phyloP scores from a whole-genome alignment of 2,113 vertebrate species.

The Elephantulus edwardii region DNA sequence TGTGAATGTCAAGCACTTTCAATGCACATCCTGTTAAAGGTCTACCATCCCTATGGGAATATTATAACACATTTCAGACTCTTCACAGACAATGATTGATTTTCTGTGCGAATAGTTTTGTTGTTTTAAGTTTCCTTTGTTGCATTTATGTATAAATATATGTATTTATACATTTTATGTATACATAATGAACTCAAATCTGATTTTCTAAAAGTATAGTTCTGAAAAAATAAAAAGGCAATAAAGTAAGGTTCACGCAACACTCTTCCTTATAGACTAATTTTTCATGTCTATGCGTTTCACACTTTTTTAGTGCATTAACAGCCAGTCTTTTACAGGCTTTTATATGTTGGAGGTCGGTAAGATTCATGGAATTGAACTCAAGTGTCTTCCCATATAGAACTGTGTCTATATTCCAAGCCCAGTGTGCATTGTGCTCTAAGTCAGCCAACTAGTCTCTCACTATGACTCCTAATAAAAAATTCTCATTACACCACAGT shows the following conservation, averaged over 20 bases:
- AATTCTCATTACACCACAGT: slow-evolving; percentile 54
- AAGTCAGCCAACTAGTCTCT: slow-evolving; percentile 43
- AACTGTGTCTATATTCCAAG: neutral
- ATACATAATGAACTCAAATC: neutral
- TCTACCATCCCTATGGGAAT: too few species aligned
- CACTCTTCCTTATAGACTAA: neutral
- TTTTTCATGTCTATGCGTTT: neutral
- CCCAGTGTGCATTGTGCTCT: neutral
- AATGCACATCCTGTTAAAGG: too few species aligned
- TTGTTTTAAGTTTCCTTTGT: neutral
- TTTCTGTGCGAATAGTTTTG: too few species aligned
- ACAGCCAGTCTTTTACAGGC: neutral
- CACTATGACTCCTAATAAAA: slow-evolving; percentile 47
- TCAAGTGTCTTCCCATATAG: neutral
- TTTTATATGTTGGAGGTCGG: neutral
- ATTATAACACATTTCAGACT: too few species aligned
- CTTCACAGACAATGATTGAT: too few species aligned
- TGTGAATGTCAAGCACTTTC: too few species aligned
- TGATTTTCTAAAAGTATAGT: neutral
- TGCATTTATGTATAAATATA: neutral
- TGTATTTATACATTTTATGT: too few species aligned
- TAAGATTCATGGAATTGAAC: neutral
- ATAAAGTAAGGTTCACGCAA: neutral
- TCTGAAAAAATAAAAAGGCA: slow-evolving; percentile 3
- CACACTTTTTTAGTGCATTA: neutral